A percentile compares a stretch with the other conserved stretches of the same genome.
These are phyloP conservation scores for Bathynomus jamesi DNA, from an alignment of 1,140 invertebrate species.

Conservation along the genomic window DNA sequence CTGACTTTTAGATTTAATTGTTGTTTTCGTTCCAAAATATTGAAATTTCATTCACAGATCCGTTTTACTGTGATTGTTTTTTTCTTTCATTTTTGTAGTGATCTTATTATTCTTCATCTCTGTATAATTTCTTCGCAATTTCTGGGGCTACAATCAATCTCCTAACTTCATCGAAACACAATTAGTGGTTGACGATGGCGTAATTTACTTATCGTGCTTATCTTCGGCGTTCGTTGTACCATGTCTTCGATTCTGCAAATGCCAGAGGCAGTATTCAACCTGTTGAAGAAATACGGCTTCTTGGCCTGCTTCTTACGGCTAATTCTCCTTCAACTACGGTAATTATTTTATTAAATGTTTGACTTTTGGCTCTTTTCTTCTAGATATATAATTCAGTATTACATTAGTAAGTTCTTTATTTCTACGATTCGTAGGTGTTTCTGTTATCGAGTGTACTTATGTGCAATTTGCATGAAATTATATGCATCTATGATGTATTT, in stretches of 20 bases:
- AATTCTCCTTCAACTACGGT: background rate
- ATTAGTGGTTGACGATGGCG: background rate
- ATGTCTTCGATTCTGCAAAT: background rate
- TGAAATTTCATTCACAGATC: background rate
- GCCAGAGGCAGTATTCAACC: background rate
- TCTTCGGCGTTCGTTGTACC: background rate
- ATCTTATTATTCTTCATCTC: too few relatives aligned
- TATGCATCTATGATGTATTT: too few relatives aligned
- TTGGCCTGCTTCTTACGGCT: background rate
- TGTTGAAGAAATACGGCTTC: background rate
- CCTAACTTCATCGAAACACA: background rate
- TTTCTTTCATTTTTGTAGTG: background rate
- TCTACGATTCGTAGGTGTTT: too few relatives aligned
- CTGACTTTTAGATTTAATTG: background rate
- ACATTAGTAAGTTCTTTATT: too few relatives aligned
- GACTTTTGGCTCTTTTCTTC: background rate
- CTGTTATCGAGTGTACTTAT: too few relatives aligned
- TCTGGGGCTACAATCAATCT: background rate
- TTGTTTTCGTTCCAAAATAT: background rate
- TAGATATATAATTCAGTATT: too few relatives aligned
- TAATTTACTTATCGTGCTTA: background rate
- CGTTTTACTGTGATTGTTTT: background rate
- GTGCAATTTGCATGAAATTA: too few relatives aligned
- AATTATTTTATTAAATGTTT: background rate
- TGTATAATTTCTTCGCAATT: background rate